Conservation (phyloP, 2,113 vertebrate genomes). For the Gambusia holbrooki region DNA sequence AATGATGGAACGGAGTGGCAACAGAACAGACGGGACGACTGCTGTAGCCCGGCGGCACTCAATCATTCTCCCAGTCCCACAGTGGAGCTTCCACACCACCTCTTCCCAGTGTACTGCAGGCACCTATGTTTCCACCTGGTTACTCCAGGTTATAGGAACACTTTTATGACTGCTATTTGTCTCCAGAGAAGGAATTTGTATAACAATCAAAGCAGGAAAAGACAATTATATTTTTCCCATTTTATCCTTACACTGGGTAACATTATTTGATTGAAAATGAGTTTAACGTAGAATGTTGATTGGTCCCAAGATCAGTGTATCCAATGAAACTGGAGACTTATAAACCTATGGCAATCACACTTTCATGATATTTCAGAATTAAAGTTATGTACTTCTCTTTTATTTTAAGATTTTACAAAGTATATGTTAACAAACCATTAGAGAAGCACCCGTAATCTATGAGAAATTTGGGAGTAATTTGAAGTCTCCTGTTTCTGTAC, state of each 20-base stretch:
- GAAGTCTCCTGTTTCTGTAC: not conserved
- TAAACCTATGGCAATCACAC: not conserved
- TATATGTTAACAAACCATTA: not conserved
- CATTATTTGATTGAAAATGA: not conserved
- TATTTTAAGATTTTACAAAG: not conserved
- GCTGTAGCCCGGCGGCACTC: slow-evolving; percentile 75
- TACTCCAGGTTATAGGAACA: slow-evolving; percentile 31
- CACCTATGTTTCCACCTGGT: slow-evolving; percentile 44
- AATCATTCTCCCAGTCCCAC: slow-evolving; percentile 75
- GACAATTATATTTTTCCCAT: not conserved
- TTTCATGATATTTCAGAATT: not conserved
- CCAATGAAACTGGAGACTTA: not conserved
- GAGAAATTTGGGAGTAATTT: not conserved
- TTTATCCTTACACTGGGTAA: not conserved
- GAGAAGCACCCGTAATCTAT: not conserved
- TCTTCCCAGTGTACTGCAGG: slow-evolving; percentile 52
- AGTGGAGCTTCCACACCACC: slow-evolving; percentile 45
- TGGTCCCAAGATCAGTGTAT: not conserved
- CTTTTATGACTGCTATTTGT: slow-evolving; percentile 6
- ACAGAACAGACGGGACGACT: slow-evolving; percentile 75
- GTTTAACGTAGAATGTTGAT: not conserved
- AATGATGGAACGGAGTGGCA: slow-evolving; percentile 78
- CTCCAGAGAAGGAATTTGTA: slow-evolving; percentile 15
- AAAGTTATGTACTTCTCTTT: slow-evolving; percentile 48
- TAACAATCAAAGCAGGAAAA: not conserved